phyloP scores from a whole-genome alignment of 1,140 invertebrate species.

The Leptoteleia sp. region DNA sequence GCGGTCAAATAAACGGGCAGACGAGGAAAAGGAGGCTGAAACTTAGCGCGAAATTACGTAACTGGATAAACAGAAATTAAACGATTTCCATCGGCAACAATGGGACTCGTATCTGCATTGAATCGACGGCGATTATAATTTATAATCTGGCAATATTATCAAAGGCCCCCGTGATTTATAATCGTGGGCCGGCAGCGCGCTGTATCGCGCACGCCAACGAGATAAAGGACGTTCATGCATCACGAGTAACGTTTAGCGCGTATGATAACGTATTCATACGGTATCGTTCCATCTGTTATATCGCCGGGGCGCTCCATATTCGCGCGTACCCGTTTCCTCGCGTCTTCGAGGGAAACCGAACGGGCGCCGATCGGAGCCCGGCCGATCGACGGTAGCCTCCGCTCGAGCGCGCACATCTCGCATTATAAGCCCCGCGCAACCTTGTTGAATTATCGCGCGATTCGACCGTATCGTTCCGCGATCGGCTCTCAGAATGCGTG shows the following conservation, averaged over 20 bases:
- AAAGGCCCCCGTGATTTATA: constrained; percentile 54
- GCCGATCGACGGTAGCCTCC: constrained; percentile 53
- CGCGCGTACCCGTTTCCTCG: constrained; percentile 39
- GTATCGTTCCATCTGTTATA: constrained; percentile 60
- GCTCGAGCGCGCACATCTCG: constrained; percentile 51
- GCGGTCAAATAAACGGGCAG: background rate
- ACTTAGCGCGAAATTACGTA: too few relatives aligned
- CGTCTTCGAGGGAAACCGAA: constrained; percentile 49
- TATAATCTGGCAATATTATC: constrained; percentile 53
- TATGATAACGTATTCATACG: constrained; percentile 60
- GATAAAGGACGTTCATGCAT: constrained; percentile 54
- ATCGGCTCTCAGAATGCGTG: constrained; percentile 69
- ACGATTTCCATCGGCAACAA: constrained; percentile 46
- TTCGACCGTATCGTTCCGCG: constrained; percentile 65
- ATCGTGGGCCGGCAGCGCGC: constrained; percentile 32
- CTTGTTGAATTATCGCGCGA: constrained; percentile 65
- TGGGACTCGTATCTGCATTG: constrained; percentile 46
- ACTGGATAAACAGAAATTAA: constrained; percentile 47
- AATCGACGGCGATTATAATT: constrained; percentile 54
- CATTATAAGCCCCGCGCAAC: constrained; percentile 53
- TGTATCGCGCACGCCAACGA: constrained; percentile 15
- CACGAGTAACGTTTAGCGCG: constrained; percentile 57
- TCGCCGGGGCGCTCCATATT: constrained; percentile 50
- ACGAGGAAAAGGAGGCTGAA: too few relatives aligned
- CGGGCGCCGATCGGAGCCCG: constrained; percentile 52